Evolutionary conservation across 2,888 invertebrate species (phyloP), one percentile per base, ranked within the genome.

Genomic region (Mesorhabditis sp.): DNA sequence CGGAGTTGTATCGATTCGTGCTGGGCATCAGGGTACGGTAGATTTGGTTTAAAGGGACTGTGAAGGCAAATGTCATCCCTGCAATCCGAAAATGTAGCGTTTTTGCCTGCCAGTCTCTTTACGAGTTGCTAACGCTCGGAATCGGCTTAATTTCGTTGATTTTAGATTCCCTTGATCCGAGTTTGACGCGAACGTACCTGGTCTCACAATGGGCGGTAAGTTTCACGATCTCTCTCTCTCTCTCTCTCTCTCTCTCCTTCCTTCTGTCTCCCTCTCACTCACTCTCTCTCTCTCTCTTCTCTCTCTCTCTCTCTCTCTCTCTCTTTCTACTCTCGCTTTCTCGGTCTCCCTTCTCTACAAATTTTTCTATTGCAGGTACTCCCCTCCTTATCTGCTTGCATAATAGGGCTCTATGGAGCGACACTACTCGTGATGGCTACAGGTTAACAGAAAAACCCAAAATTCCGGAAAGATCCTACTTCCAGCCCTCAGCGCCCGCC

Each of bases 361-460:
- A 13, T 10, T 1, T 13, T 50, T 50, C 58, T 13, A 13, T 50
- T 50, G 10, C 58, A 50, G 58, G n/a, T 50, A 13, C 58, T 50
- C n/a, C 58, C 58, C n/a, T 50, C 58, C 7, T n/a, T 50, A n/a
- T 50, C n/a, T n/a, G 58, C 58, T 50, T 50, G 58, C n/a, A 10
- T 50, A 50, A 13, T 50, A n/a, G 58, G 58, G 10, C 10, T 50
- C n/a, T 50, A 13, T 50, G 58, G 10, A n/a, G 58, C 58, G n/a
- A 50, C 58, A 50, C n/a, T 50, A n/a, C 58, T 50, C 58, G 58
- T 50, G 10, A 50, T 50, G 58, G 58, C 58, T 50, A 13, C 58
- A 50, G n/a, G 58, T 50, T 13, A 50, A n/a, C n/a, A n/a, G n/a
- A 50, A 50, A 13, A 13, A 50, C 58, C 58, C n/a, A n/a, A n/a